phyloP scores from a whole-genome alignment of 2,113 vertebrate genomes.

The Pygoscelis antarcticus region DNA sequence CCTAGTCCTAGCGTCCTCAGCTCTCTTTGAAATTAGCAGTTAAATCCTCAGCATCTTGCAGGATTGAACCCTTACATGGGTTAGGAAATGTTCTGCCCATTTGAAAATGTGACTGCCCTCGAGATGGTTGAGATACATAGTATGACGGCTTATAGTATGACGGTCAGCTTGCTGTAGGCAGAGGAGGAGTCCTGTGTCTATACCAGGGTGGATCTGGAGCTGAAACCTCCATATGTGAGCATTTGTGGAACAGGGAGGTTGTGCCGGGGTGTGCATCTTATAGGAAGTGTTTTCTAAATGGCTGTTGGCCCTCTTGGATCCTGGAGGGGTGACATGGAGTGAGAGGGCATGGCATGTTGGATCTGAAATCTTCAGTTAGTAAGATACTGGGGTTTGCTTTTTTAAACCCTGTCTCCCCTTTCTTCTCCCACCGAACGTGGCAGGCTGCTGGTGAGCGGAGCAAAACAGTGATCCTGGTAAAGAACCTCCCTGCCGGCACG shows the following conservation, averaged over 20 bases:
- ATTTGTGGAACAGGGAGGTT: neutral
- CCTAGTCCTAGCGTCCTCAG: neutral
- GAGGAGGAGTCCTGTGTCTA: neutral
- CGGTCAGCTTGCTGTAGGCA: neutral
- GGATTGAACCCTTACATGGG: neutral
- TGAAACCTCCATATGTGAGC: neutral
- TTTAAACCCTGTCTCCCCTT: neutral
- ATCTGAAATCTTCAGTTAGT: too few relatives aligned
- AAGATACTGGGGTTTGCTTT: neutral
- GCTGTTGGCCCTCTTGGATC: rapidly evolving
- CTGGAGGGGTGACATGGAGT: rapidly evolving
- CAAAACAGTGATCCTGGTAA: conserved; percentile 88
- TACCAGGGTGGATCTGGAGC: neutral
- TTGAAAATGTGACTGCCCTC: neutral
- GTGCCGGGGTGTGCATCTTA: neutral
- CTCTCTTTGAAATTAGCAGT: neutral
- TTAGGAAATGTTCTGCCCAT: neutral
- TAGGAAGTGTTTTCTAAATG: neutral
- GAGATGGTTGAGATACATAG: rapidly evolving
- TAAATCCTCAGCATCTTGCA: neutral
- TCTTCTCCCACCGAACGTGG: rapidly evolving
- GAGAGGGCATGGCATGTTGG: rapidly evolving
- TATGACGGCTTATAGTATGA: rapidly evolving
- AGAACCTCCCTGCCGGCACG: conserved; percentile 89
- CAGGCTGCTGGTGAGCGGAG: conserved; percentile 87